Base-by-base conservation (phyloP, 2,888 invertebrate genomes). In the Drosophila gaucha region DNA sequence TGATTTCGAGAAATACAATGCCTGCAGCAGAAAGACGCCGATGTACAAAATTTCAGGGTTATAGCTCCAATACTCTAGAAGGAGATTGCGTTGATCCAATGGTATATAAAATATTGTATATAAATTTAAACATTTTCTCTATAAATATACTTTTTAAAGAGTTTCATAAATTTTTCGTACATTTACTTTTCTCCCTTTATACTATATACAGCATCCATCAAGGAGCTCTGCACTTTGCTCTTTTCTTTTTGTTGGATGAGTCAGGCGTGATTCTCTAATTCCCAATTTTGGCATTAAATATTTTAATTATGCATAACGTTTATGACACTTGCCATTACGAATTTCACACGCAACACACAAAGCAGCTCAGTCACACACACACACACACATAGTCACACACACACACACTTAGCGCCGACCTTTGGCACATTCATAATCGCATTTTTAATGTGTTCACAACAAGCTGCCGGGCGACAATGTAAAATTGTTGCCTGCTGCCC, bases 251-350 rank as follows among this genome's bases (percentile, higher is more conserved):
- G 22, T 8, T 49, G 50, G 52, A 55, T 68, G 66, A 63, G 82
- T 66, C 67, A 62, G 31, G 39, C 56, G 47, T 51, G 67, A 50
- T 77, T 68, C 50, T 50, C 41, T 63, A 56, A 76, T 85, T 54
- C 68, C 70, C 68, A 85, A 79, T 82, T 82, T 74, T 22, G 35
- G 68, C 65, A 66, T 65, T 62, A 80, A 77, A 72, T 72, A 65
- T 67, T 84, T 85, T 86, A 82, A 86, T 82, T 82, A 82, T 84
- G 82, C 78, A 77, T 63, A 72, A 76, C 62, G 47, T 66, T 69
- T 78, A 78, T 80, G 78, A 64, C 75, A 67, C 78, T 82, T 65
- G 51, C 60, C 73, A 76, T 73, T 73, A 70, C 54, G 54, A 71
- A 75, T 71, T 75, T 60, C 49, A 57, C 60, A 73, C 73, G 56